phyloP scores from a whole-genome alignment of 2,888 invertebrate species.

The Perizoma flavofasciatum region DNA sequence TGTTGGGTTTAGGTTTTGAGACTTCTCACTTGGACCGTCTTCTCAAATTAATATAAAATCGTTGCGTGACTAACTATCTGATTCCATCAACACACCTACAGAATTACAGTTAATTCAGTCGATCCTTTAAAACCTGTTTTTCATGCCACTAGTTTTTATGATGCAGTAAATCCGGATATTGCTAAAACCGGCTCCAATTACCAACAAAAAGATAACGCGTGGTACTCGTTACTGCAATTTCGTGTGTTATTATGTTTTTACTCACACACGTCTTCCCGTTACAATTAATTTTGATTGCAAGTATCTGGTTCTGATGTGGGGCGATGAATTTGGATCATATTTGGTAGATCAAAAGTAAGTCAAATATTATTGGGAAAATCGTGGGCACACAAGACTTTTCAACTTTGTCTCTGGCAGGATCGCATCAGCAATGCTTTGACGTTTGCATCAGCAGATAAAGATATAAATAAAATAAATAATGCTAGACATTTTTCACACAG shows the following conservation, averaged over 20 bases:
- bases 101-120: background rate
- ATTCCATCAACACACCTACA: no score
- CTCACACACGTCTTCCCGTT: constrained; percentile 17
- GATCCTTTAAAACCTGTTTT: constrained; percentile 11
- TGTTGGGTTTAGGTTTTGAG: no score
- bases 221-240: constrained; percentile 5
- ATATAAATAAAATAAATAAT: no score
- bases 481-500: no score
- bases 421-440: no score
- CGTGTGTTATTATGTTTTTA: constrained; percentile 4
- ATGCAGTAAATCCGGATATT: constrained; percentile 24
- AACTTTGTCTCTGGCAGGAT: no score
- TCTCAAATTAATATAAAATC: no score
- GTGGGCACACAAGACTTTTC: no score
- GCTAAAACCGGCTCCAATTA: constrained; percentile 19
- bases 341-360: background rate
- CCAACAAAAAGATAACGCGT: constrained; percentile 16
- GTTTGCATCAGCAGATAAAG: no score
- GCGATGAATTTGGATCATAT: constrained; percentile 7
- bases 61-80: no score
- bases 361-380: no score
- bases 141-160: constrained; percentile 12
- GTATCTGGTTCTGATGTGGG: constrained; percentile 10
- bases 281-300: constrained; percentile 11
- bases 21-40: no score